Conservation (phyloP, 2,888 invertebrate species). For the Lordiphosa andalusiaca region DNA sequence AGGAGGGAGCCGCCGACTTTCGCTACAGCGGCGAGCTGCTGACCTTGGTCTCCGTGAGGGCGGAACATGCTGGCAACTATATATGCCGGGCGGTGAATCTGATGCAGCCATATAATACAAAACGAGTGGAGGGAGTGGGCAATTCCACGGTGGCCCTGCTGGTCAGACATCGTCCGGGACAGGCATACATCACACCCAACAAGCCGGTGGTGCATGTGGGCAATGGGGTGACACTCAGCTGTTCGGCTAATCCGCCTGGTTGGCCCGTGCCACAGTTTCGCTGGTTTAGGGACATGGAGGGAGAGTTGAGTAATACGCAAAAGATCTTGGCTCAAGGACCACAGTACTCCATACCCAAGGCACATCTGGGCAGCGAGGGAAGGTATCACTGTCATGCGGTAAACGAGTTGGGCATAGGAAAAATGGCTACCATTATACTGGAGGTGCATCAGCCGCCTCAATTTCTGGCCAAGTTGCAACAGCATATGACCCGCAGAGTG, state of each 20-base stretch:
- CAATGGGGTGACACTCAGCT: slow-evolving; percentile 90
- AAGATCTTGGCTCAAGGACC: slow-evolving; percentile 89
- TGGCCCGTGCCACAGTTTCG: slow-evolving; percentile 94
- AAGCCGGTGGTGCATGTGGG: slow-evolving; percentile 92
- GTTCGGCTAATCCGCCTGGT: slow-evolving; percentile 92
- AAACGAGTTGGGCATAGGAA: slow-evolving; percentile 93
- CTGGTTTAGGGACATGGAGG: slow-evolving; percentile 91
- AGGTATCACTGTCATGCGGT: slow-evolving; percentile 94
- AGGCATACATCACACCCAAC: slow-evolving; percentile 90
- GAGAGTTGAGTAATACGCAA: slow-evolving; percentile 82
- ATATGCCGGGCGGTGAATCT: slow-evolving; percentile 93
- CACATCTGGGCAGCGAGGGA: slow-evolving; percentile 92
- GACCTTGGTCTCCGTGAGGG: slow-evolving; percentile 88
- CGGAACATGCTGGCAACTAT: slow-evolving; percentile 93
- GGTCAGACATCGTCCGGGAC: slow-evolving; percentile 93
- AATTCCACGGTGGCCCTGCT: slow-evolving; percentile 91
- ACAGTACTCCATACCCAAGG: slow-evolving; percentile 91
- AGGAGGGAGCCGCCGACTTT: slow-evolving; percentile 92
- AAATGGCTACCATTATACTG: slow-evolving; percentile 89
- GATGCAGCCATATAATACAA: slow-evolving; percentile 86
- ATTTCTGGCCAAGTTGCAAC: slow-evolving; percentile 90
- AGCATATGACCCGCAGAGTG: slow-evolving; percentile 89
- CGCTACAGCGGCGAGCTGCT: slow-evolving; percentile 89
- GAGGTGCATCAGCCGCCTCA: slow-evolving; percentile 94
- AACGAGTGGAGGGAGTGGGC: slow-evolving; percentile 87